Conservation (phyloP, 2,888 invertebrate genomes). For the Polymixis lichenea region DNA sequence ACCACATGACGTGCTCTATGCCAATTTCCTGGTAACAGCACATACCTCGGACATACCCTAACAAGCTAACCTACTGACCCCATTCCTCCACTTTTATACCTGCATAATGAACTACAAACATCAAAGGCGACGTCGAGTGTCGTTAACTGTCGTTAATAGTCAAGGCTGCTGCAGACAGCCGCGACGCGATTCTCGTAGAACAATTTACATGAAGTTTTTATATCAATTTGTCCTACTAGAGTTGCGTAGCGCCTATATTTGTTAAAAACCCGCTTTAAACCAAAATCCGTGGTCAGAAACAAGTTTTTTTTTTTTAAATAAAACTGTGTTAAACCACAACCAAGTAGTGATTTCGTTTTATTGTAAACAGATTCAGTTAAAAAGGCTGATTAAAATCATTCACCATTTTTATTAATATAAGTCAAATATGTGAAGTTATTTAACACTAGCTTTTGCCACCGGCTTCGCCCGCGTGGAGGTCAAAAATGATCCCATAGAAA, state of each 20-base stretch:
- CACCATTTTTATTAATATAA: no score
- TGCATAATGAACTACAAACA: conserved; percentile 48
- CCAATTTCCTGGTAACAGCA: conserved; percentile 37
- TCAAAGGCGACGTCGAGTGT: conserved; percentile 46
- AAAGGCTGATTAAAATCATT: no score
- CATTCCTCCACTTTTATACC: conserved; percentile 32
- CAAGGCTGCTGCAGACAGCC: neutral
- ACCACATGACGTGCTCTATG: conserved; percentile 5
- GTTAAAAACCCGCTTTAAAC: no score
- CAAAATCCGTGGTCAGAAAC: no score
- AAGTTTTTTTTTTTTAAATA: no score
- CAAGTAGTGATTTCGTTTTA: no score
- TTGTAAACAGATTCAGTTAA: no score
- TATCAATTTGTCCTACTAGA: neutral
- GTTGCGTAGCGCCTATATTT: neutral
- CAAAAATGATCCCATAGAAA: no score
- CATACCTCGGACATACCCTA: conserved; percentile 30
- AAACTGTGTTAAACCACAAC: no score
- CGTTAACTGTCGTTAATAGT: conserved; percentile 35
- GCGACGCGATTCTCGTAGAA: neutral
- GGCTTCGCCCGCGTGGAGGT: no score
- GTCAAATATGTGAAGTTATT: no score
- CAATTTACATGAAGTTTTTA: neutral
- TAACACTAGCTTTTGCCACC: no score
- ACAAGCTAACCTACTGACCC: conserved; percentile 41